These are phyloP conservation scores for Mustela lutreola DNA, from an alignment of 2,113 vertebrate species.

Conservation along the genomic window DNA sequence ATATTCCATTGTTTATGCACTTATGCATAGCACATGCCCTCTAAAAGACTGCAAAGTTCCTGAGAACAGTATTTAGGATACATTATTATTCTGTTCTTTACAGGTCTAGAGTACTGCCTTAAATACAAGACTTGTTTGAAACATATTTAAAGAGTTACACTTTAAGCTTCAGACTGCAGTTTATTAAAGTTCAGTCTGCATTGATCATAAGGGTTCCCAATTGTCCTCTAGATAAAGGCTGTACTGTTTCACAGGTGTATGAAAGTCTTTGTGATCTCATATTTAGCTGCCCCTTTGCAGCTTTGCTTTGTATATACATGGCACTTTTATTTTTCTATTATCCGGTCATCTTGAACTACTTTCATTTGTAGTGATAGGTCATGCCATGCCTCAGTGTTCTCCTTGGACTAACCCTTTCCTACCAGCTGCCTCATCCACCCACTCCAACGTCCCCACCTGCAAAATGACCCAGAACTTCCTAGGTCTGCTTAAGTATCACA, in stretches of 20 bases:
- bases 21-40: neutral
- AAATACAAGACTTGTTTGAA: neutral
- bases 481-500: rapidly evolving
- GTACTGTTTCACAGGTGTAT: neutral
- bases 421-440: neutral
- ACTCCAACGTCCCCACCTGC: neutral
- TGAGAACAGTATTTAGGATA: neutral
- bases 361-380: neutral
- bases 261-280: neutral
- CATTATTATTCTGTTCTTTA: neutral
- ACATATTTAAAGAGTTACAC: neutral
- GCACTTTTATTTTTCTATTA: neutral
- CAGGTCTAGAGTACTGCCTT: neutral
- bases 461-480: neutral
- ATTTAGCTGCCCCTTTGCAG: rapidly evolving
- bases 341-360: neutral
- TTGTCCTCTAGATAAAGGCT: neutral
- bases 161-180: neutral
- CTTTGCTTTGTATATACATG: neutral
- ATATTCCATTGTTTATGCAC: neutral
- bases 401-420: neutral
- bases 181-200: neutral
- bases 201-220: neutral
- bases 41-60: neutral
- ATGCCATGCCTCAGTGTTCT: neutral